A percentile compares a stretch with the other conserved stretches of the same genome.
These are phyloP conservation scores for Acipenser transmontanus DNA, from an alignment of 2,797 vertebrate genomes.

Conservation along the genomic window DNA sequence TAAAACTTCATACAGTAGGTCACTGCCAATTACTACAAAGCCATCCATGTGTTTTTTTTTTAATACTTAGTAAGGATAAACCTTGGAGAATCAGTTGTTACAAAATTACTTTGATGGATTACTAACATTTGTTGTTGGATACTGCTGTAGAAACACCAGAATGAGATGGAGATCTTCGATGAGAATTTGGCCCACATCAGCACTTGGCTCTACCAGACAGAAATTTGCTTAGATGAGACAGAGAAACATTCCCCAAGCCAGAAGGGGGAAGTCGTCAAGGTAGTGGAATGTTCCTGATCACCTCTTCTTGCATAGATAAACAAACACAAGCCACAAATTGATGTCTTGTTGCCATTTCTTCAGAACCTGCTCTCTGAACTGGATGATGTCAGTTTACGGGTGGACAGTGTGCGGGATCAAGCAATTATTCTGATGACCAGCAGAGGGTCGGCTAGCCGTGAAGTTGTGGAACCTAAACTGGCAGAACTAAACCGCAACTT, in stretches of 20 bases:
- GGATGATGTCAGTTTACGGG: conserved; percentile 74
- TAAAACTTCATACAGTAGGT: no score
- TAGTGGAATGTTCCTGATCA: conserved; percentile 30
- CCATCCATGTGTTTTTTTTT: no score
- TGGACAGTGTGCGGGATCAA: conserved; percentile 82
- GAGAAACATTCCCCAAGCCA: conserved; percentile 75
- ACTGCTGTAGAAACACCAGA: conserved; percentile 77
- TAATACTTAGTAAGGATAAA: no score
- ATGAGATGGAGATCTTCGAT: conserved; percentile 90
- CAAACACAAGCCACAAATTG: background rate
- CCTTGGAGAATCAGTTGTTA: no score
- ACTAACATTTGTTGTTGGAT: no score
- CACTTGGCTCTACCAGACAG: conserved; percentile 96
- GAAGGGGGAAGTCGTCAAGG: conserved; percentile 79
- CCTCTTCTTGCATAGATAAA: background rate
- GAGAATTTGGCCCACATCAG: conserved; percentile 96
- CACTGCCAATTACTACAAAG: no score
- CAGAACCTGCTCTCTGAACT: conserved; percentile 79
- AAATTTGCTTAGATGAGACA: conserved; percentile 87
- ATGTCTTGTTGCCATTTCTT: background rate
- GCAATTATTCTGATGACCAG: conserved; percentile 81
- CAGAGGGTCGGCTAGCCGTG: conserved; percentile 71
- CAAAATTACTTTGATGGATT: no score
- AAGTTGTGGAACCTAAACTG: conserved; percentile 88
- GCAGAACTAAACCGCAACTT: conserved; percentile 88